These are phyloP conservation scores for Lagodon rhomboides DNA, from an alignment of 2,797 vertebrate species.

Conservation along the genomic window DNA sequence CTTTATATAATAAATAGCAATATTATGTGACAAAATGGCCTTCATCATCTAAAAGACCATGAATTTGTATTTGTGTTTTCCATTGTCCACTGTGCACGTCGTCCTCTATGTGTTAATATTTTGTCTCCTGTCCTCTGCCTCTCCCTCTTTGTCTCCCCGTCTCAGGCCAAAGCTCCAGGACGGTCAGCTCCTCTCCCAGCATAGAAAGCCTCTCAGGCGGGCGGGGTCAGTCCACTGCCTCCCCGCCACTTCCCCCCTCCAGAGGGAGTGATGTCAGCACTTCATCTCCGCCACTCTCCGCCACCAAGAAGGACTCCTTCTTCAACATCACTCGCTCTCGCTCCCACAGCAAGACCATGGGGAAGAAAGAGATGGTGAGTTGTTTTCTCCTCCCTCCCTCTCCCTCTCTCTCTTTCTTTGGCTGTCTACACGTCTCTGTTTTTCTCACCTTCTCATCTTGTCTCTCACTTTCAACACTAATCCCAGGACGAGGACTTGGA, in stretches of 20 bases:
- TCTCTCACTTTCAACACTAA: neutral
- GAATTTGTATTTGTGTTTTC: no score
- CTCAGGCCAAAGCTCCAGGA: constrained; percentile 91
- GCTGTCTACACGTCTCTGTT: neutral
- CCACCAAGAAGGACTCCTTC: constrained; percentile 95
- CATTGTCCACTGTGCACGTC: no score
- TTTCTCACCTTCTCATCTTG: neutral
- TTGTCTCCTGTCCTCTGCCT: no score
- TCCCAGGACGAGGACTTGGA: constrained; percentile 95
- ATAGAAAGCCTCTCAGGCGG: constrained; percentile 93
- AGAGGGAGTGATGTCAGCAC: constrained; percentile 90
- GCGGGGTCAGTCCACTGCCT: constrained; percentile 88
- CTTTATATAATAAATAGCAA: neutral
- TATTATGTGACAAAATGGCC: neutral
- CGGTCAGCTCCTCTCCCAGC: constrained; percentile 94
- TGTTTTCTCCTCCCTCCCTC: no score
- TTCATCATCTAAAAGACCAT: no score
- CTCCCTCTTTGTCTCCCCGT: neutral
- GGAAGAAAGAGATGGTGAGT: constrained; percentile 93
- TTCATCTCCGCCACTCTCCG: constrained; percentile 93
- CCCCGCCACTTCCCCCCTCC: constrained; percentile 90
- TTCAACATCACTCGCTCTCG: constrained; percentile 97
- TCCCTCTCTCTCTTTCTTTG: neutral
- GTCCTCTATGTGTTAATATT: no score
- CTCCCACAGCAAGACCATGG: constrained; percentile 96